These are phyloP conservation scores for Plectus sambesii DNA, from an alignment of 1,140 invertebrate species.

Conservation along the genomic window DNA sequence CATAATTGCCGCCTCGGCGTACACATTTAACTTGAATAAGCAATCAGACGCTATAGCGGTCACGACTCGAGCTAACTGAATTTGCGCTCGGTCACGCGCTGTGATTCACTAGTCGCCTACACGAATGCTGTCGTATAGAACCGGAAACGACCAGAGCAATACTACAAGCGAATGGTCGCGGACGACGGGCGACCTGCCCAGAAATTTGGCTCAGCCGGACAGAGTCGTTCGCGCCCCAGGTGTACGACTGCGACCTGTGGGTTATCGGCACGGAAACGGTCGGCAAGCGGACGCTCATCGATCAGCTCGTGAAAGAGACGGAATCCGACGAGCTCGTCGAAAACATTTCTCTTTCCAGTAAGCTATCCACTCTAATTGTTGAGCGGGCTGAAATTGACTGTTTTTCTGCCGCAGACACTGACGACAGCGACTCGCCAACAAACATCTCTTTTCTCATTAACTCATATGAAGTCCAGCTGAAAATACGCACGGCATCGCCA, in stretches of 20 bases:
- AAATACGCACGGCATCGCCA: slow-evolving; percentile 30
- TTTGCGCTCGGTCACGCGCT: too few relatives aligned
- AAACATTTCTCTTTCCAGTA: neutral
- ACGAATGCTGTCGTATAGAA: too few relatives aligned
- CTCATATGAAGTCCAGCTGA: slow-evolving; percentile 29
- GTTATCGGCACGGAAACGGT: slow-evolving; percentile 27
- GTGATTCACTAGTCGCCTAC: too few relatives aligned
- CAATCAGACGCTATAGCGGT: too few relatives aligned
- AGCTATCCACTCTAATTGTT: too few relatives aligned
- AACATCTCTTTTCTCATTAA: slow-evolving; percentile 33
- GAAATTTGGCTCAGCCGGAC: slow-evolving; percentile 32
- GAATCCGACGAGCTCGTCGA: slow-evolving; percentile 15
- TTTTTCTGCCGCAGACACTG: slow-evolving; percentile 20
- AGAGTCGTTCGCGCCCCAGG: slow-evolving; percentile 11
- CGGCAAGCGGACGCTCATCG: slow-evolving; percentile 28
- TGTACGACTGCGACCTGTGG: slow-evolving; percentile 13
- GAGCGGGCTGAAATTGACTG: neutral
- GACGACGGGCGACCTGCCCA: slow-evolving; percentile 29
- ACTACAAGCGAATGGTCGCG: too few relatives aligned
- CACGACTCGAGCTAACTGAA: too few relatives aligned
- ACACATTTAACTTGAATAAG: too few relatives aligned
- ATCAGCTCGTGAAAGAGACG: slow-evolving; percentile 15
- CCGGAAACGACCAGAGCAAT: too few relatives aligned
- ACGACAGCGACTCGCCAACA: slow-evolving; percentile 10
- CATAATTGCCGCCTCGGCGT: too few relatives aligned